Evolutionary conservation across 35 echinoderm and acorn worm genomes (phyloP), one percentile per base, ranked within the genome.

Genomic region (Ophioderma brevispina): DNA sequence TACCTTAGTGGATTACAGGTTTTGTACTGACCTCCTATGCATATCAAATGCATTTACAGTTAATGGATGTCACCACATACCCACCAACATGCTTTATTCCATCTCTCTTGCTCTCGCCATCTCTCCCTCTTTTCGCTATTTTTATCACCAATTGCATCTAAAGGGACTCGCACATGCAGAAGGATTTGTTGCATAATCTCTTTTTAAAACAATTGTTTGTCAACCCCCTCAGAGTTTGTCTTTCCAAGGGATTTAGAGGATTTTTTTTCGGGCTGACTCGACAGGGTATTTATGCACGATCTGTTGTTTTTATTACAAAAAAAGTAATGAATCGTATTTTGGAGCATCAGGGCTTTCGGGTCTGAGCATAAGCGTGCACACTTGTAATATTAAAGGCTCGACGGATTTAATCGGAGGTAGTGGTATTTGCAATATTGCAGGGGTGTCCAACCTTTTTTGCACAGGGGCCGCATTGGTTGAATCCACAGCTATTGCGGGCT

Each of bases 151-250:
- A 25, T 25, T 25, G n/a, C 17, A 70, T 70, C 59, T 70, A 25
- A 70, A 1, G 59, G n/a, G 59, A 70, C 59, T 25, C 59, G 59
- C 15, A 70, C 10, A 70, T 70, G 59, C 28, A 25, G n/a, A 30
- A 25, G 59, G 59, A 70, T 70, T 70, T 70, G n/a, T 21, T 25
- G 4, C 17, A 30, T 70, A 70, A 70, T 70, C 59, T 70, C 10
- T 25, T 70, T 70, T 70, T 70, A 70, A 70, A 70, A 70, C 59
- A 25, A 70, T 70, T 70, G 59, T 70, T 70, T 70, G 59, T 70
- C 59, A 70, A 25, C 59, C 59, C 59, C 23, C 1, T 70, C 23
- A 70, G 59, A 70, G n/a, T 70, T 70, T 25, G 59, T 70, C 59
- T 70, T 70, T 70, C 10, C 59, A 70, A 25, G 28, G 59, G 59